These are phyloP conservation scores for Drosophila parthenogenetica DNA, from an alignment of 2,888 invertebrate species.

Conservation along the genomic window DNA sequence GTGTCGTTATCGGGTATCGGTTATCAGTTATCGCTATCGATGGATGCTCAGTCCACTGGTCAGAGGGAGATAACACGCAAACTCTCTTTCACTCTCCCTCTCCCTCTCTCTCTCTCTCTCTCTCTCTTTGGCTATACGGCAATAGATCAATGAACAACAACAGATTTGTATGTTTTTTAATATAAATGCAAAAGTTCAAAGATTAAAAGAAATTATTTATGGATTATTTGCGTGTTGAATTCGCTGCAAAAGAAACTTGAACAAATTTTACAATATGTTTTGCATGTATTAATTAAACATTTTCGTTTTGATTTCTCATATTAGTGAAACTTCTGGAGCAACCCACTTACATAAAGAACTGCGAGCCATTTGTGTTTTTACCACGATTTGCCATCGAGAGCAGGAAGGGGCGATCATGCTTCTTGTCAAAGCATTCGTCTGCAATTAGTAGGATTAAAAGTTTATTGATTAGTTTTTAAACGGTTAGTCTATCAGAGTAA, in stretches of 20 bases:
- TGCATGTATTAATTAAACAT: slow-evolving; percentile 12
- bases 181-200: slow-evolving; percentile 46
- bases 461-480: slow-evolving; percentile 11
- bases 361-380: slow-evolving; percentile 98
- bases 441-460: slow-evolving; percentile 67
- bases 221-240: slow-evolving; percentile 47
- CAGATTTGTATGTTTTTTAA: slow-evolving; percentile 65
- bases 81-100: slow-evolving; percentile 16
- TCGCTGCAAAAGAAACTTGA: slow-evolving; percentile 51
- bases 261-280: slow-evolving; percentile 13
- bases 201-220: slow-evolving; percentile 23
- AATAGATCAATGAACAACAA: slow-evolving; percentile 82
- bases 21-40: slow-evolving; percentile 6
- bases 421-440: slow-evolving; percentile 97
- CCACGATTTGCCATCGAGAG: slow-evolving; percentile 99
- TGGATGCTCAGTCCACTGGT: slow-evolving; percentile 40
- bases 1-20: slow-evolving; percentile 3
- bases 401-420: slow-evolving; percentile 95
- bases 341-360: slow-evolving; percentile 98
- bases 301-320: neutral
- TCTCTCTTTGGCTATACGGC: slow-evolving; percentile 48
- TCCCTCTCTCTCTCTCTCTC: neutral
- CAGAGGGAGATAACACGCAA: slow-evolving; percentile 53
- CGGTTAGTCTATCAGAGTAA: too few species aligned
- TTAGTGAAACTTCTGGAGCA: slow-evolving; percentile 15